A percentile compares a stretch with the other conserved stretches of the same genome.
Conservation (phyloP, 2,113 vertebrate genomes). For the Ophthalmolycus amberensis region DNA sequence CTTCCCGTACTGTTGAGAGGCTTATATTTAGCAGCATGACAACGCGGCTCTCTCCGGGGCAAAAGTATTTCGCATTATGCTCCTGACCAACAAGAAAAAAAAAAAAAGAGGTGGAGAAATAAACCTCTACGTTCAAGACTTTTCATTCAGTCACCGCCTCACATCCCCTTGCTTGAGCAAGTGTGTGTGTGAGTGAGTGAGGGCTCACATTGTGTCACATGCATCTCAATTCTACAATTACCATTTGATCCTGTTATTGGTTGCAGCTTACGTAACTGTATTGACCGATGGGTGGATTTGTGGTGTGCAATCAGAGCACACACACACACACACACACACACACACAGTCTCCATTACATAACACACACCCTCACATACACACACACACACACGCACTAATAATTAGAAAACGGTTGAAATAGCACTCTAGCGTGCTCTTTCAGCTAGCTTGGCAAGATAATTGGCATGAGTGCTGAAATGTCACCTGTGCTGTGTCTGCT, state of each 20-base stretch:
- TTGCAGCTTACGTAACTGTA: slow-evolving; percentile 24
- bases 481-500: slow-evolving; percentile 11
- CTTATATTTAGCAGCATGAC: slow-evolving; percentile 59
- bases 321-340: not conserved
- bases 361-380: too few species aligned
- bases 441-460: slow-evolving; percentile 6
- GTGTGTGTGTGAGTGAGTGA: slow-evolving; percentile 16
- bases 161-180: slow-evolving; percentile 1
- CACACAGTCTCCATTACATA: too few species aligned
- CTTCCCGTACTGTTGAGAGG: slow-evolving; percentile 40
- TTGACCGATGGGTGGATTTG: slow-evolving; percentile 23
- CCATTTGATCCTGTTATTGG: slow-evolving; percentile 56
- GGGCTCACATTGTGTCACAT: slow-evolving; percentile 42
- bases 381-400: not conserved
- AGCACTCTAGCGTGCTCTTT: slow-evolving; percentile 24
- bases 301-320: slow-evolving; percentile 33
- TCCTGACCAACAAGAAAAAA: slow-evolving; percentile 46
- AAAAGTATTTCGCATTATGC: slow-evolving; percentile 48
- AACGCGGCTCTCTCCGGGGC: slow-evolving; percentile 39
- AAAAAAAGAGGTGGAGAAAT: slow-evolving; percentile 36
- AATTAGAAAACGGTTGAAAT: slow-evolving; percentile 40
- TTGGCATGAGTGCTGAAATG: slow-evolving; percentile 29
- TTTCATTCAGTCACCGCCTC: slow-evolving; percentile 9
- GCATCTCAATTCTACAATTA: slow-evolving; percentile 56
- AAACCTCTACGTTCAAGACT: slow-evolving; percentile 33